A percentile compares a stretch with the other conserved stretches of the same genome.
Evolutionary conservation across 2,888 invertebrate species (phyloP).

Genomic region (Lasioglossum pauxillum): DNA sequence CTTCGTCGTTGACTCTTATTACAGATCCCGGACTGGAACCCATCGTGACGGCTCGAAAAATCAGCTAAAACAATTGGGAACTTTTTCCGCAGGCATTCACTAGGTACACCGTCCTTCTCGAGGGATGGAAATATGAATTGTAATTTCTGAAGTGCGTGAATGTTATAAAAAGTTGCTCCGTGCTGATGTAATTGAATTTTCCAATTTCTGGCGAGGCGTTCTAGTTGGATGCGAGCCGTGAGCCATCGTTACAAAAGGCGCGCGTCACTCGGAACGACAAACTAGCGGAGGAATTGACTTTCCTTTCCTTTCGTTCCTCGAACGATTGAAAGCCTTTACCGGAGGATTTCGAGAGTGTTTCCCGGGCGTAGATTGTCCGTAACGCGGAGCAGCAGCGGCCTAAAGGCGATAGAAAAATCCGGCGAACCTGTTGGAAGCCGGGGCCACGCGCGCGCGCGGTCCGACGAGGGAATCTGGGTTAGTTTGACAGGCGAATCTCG

Average conservation of each 20-base stretch:
- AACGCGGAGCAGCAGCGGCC: not conserved
- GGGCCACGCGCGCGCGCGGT: not conserved
- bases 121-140: not conserved
- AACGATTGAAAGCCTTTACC: slow-evolving; percentile 47
- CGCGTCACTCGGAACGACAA: slow-evolving; percentile 33
- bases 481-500: slow-evolving; percentile 8
- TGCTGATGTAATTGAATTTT: not conserved
- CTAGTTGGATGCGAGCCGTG: not conserved
- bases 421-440: slow-evolving; percentile 7
- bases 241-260: slow-evolving; percentile 7
- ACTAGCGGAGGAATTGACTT: slow-evolving; percentile 22
- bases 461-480: not conserved
- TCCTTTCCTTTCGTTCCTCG: slow-evolving; percentile 1
- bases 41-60: not conserved
- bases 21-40: not conserved
- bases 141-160: not conserved
- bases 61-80: not conserved
- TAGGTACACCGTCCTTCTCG: not conserved
- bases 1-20: not conserved
- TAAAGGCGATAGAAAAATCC: slow-evolving; percentile 20
- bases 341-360: slow-evolving; percentile 41
- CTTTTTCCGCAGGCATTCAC: not conserved
- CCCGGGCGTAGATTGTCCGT: slow-evolving; percentile 21
- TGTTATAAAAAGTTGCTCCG: not conserved
- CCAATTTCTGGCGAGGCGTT: not conserved